phyloP scores from a whole-genome alignment of 92 coral and sea anemone species.

The Epizoanthus rinbou region DNA sequence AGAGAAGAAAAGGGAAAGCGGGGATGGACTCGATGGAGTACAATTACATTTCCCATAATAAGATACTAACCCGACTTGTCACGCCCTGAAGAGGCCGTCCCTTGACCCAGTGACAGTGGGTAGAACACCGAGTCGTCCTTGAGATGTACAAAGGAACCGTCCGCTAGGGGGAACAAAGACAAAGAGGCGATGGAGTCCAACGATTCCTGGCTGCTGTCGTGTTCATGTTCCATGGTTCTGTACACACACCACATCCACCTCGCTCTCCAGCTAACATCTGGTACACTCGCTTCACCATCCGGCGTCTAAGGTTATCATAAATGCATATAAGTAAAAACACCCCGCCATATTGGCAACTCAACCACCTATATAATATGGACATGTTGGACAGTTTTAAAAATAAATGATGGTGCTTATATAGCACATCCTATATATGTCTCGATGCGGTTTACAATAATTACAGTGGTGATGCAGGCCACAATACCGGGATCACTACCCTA shows the following conservation, averaged over 20 bases:
- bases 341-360: no score
- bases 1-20: no score
- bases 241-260: slow-evolving; percentile 84
- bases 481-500: no score
- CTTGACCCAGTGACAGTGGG: slow-evolving; percentile 67
- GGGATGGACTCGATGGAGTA: no score
- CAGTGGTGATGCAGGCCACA: no score
- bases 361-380: no score
- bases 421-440: no score
- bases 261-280: slow-evolving; percentile 70
- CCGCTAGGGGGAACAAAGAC: slow-evolving; percentile 68
- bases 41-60: no score
- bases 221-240: slow-evolving; percentile 84
- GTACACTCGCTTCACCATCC: slow-evolving; percentile 1
- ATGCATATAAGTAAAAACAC: no score
- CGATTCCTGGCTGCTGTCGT: slow-evolving; percentile 79
- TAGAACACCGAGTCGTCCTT: slow-evolving; percentile 76
- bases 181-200: slow-evolving; percentile 72
- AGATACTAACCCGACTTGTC: slow-evolving; percentile 28
- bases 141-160: slow-evolving; percentile 66
- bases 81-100: slow-evolving; percentile 15
- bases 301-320: background rate
- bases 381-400: no score
- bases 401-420: no score
- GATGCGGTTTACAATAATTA: no score